A percentile compares a stretch with the other conserved stretches of the same genome.
Evolutionary conservation across 2,113 vertebrate genomes (phyloP).

Genomic region (Ochotona curzoniae): DNA sequence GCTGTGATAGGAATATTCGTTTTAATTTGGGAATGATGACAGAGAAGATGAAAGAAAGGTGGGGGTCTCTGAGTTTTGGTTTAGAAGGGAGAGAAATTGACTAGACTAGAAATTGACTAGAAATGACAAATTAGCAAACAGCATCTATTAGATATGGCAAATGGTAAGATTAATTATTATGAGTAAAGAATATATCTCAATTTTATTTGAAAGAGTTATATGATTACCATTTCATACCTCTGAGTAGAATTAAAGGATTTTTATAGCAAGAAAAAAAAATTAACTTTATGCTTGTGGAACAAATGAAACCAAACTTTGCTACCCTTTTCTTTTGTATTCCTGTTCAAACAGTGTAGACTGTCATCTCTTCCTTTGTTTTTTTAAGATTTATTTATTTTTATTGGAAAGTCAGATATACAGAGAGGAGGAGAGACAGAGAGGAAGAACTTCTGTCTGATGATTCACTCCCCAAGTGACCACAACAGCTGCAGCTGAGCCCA

Average conservation of each 20-base stretch:
- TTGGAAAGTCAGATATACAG: too few species aligned
- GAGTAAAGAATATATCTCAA: neutral
- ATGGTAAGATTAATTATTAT: neutral
- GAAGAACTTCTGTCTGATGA: too few species aligned
- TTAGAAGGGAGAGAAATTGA: conserved; percentile 45
- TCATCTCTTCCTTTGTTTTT: neutral
- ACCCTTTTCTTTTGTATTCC: conserved; percentile 25
- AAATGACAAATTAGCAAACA: conserved; percentile 36
- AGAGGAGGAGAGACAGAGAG: too few species aligned
- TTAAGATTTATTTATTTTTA: too few species aligned
- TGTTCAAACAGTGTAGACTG: neutral
- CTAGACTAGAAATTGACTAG: conserved; percentile 47
- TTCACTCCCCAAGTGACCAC: too few species aligned
- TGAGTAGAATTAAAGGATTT: neutral
- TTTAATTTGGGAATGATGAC: conserved; percentile 29
- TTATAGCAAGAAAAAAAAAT: neutral
- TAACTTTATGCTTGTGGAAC: neutral
- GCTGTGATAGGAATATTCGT: neutral
- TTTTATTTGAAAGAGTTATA: conserved; percentile 25
- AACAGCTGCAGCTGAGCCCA: too few species aligned
- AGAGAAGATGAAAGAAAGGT: neutral
- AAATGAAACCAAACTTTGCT: neutral
- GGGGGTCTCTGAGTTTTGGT: neutral
- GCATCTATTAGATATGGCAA: neutral
- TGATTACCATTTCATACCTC: conserved; percentile 6